Conservation (phyloP, 2,113 vertebrate species). For the Pteruthius melanotis region DNA sequence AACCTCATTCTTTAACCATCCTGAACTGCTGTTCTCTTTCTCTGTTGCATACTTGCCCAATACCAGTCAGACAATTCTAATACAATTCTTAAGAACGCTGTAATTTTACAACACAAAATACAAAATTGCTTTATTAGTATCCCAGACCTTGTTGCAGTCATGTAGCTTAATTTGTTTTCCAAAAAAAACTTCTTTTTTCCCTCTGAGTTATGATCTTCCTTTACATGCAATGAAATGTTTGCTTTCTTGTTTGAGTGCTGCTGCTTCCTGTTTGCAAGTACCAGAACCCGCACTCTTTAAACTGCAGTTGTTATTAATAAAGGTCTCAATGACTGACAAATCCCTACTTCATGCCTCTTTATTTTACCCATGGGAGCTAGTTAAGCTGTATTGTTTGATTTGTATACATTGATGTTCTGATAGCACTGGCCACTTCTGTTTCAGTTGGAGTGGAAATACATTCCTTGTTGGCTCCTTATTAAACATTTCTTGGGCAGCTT, state of each 20-base stretch:
- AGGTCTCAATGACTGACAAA: slow-evolving; percentile 53
- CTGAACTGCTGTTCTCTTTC: neutral
- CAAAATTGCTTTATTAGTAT: neutral
- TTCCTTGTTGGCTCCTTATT: neutral
- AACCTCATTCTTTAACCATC: neutral
- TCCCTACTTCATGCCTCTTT: slow-evolving; percentile 52
- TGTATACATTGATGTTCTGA: slow-evolving; percentile 41
- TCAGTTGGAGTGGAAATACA: neutral
- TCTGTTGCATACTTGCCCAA: neutral
- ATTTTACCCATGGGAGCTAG: slow-evolving; percentile 36
- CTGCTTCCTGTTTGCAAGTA: slow-evolving; percentile 8
- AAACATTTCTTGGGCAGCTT: neutral
- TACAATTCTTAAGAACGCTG: neutral
- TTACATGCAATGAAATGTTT: neutral
- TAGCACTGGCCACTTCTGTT: slow-evolving; percentile 26
- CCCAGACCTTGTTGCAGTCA: neutral
- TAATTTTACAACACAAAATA: neutral
- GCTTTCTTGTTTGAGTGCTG: neutral
- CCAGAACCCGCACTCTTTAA: neutral
- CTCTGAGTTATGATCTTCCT: neutral
- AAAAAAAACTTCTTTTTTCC: neutral
- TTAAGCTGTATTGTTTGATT: slow-evolving; percentile 48
- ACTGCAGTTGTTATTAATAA: slow-evolving; percentile 47
- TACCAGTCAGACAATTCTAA: neutral
- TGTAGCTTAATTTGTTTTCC: neutral